Percentiles rank a stretch among this genome's conserved stretches.
These are phyloP conservation scores for Drosophila peninsularis DNA, from an alignment of 2,888 invertebrate genomes.

Conservation along the genomic window DNA sequence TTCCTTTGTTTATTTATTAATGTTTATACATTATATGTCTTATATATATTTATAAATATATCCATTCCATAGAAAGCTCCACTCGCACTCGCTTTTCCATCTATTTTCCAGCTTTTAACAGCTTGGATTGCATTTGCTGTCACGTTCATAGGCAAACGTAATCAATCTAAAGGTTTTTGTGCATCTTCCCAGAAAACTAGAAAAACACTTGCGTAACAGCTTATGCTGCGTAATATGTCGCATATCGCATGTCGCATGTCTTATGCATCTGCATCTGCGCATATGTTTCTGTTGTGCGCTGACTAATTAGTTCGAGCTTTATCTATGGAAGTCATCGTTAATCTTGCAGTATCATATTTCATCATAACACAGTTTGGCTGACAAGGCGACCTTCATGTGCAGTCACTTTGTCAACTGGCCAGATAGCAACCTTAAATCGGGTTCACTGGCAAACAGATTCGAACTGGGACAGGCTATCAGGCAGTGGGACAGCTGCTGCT, in stretches of 20 bases:
- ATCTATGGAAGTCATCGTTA: conserved; percentile 38
- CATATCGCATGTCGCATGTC: background rate
- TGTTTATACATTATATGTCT: too few species aligned
- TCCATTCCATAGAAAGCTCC: background rate
- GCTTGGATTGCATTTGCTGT: background rate
- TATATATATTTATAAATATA: too few species aligned
- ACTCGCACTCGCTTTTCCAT: background rate
- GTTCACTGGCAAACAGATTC: conserved; percentile 25
- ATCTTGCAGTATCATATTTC: conserved; percentile 49
- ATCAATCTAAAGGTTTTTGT: conserved; percentile 1
- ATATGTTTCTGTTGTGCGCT: background rate
- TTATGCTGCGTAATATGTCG: background rate
- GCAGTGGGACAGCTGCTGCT: conserved; percentile 40
- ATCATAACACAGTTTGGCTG: conserved; percentile 42
- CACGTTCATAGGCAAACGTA: background rate
- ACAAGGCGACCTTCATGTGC: conserved; percentile 49
- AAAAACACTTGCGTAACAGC: conserved; percentile 10
- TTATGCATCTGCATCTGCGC: background rate
- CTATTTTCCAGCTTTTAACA: background rate
- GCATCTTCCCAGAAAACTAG: conserved; percentile 10
- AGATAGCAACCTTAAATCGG: conserved; percentile 46
- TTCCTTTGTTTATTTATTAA: too few species aligned
- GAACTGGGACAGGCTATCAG: conserved; percentile 36
- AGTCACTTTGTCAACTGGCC: conserved; percentile 54
- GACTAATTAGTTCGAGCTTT: conserved; percentile 36